Percentiles rank a stretch among this genome's conserved stretches.
Conservation (phyloP, 2,797 vertebrate species). For the Calcarius lapponicus region DNA sequence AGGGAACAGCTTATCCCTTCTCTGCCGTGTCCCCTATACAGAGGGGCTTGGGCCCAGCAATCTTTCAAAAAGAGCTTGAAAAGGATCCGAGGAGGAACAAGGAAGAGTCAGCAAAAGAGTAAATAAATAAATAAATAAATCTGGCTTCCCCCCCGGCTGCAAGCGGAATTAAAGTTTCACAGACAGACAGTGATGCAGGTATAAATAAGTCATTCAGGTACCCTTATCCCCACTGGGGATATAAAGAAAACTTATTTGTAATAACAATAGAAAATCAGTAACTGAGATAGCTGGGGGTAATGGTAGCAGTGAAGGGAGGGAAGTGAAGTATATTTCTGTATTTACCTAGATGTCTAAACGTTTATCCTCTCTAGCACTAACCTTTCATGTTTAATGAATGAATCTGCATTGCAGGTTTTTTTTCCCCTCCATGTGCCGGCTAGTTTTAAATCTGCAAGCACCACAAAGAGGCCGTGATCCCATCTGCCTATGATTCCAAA, state of each 20-base stretch:
- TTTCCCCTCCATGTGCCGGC: constrained; percentile 33
- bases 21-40: background rate
- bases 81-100: background rate
- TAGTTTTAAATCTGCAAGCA: constrained; percentile 74
- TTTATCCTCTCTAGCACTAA: constrained; percentile 49
- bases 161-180: background rate
- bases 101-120: background rate
- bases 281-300: constrained; percentile 1
- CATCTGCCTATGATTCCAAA: constrained; percentile 83
- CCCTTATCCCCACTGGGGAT: background rate
- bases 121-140: background rate
- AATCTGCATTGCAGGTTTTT: constrained; percentile 80
- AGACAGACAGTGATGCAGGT: background rate
- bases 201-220: background rate
- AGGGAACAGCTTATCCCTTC: background rate
- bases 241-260: background rate
- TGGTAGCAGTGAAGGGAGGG: background rate
- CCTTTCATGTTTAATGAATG: constrained; percentile 76
- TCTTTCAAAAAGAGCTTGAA: background rate
- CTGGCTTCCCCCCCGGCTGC: background rate
- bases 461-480: constrained; percentile 78
- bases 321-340: background rate
- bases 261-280: constrained; percentile 45
- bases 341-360: constrained; percentile 49
- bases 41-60: background rate